Base-by-base conservation (phyloP, 1,140 invertebrate genomes). In the Phthorimaea operculella region DNA sequence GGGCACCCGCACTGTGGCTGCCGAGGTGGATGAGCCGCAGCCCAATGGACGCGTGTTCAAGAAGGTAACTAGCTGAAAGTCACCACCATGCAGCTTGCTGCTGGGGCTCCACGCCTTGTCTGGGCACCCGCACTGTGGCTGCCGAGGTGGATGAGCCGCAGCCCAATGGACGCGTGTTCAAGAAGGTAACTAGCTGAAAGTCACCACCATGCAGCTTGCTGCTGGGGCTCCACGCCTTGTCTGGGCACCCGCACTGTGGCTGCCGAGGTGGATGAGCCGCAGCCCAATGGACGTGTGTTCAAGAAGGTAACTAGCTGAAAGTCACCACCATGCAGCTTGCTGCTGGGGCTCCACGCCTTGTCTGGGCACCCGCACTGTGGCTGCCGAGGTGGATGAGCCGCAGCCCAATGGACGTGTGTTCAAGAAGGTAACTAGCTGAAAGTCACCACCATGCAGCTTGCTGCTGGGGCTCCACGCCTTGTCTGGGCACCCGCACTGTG, bases 21-120 rank as follows among this genome's bases (percentile, higher is more conserved):
- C 92, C 50, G 97, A 98, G 78, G 96, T 98, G 74, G 96, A 99
- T 71, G 97, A 99, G 79, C 78, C 91, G 1, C 96, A 99, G 76
- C 90, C 93, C 0, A 97, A 98, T 83, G 98, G 98, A 47, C 90
- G 94, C 73, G 89, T 98, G 16, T 99, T 99, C 73, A 98, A 98
- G 86, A 99, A 99, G 89, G 92, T 93, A 68, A 49, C 11, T n/a
- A n/a, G n/a, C n/a, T n/a, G n/a, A n/a, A n/a, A n/a, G 92, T 96
- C 60, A 90, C 93, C 63, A 98, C 96, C 33, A 90, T 99, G 77
- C 66, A 92, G 93, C 78, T 90, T 98, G 81, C 90, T 98, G 90
- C 49, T 93, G 96, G 83, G 87, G 87, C 0, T 87, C 90, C 8
- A 92, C 92, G 65, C 89, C 86, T 33, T 98, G 95, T 70, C 87